Evolutionary conservation across 2,113 vertebrate species (phyloP).

Genomic region (Ardeotis arabs): DNA sequence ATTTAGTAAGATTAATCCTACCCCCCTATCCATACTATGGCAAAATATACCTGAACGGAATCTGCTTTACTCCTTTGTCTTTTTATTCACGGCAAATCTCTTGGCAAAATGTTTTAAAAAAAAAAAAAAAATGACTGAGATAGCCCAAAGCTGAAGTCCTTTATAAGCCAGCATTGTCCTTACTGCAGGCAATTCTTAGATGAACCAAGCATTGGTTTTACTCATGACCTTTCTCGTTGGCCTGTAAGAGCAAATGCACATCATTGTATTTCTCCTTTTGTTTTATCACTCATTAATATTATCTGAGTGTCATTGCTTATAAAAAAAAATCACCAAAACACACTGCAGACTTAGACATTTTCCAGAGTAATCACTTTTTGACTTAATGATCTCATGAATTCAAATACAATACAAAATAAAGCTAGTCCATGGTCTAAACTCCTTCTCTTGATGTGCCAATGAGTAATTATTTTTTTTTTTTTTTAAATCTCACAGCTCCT

Average conservation of each 20-base stretch:
- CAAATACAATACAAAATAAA: background rate
- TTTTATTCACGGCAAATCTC: background rate
- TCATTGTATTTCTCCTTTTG: background rate
- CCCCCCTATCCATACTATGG: background rate
- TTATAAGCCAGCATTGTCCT: background rate
- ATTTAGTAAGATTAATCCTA: background rate
- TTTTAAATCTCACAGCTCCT: background rate
- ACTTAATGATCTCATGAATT: background rate
- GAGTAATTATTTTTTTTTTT: background rate
- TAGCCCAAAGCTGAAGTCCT: background rate
- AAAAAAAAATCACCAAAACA: background rate
- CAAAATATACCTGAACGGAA: background rate
- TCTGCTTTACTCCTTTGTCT: background rate
- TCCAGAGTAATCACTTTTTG: background rate
- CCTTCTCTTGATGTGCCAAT: background rate
- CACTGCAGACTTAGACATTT: background rate
- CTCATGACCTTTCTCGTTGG: background rate
- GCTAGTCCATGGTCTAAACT: background rate
- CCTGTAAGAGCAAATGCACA: background rate
- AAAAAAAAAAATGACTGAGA: background rate
- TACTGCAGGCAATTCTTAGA: background rate
- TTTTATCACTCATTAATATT: background rate
- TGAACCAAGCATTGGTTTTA: background rate
- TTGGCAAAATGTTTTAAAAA: background rate
- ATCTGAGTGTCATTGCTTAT: background rate